A percentile compares a stretch with the other conserved stretches of the same genome.
Evolutionary conservation across 2,797 vertebrate species (phyloP).

Genomic region (Xerus rutilus): DNA sequence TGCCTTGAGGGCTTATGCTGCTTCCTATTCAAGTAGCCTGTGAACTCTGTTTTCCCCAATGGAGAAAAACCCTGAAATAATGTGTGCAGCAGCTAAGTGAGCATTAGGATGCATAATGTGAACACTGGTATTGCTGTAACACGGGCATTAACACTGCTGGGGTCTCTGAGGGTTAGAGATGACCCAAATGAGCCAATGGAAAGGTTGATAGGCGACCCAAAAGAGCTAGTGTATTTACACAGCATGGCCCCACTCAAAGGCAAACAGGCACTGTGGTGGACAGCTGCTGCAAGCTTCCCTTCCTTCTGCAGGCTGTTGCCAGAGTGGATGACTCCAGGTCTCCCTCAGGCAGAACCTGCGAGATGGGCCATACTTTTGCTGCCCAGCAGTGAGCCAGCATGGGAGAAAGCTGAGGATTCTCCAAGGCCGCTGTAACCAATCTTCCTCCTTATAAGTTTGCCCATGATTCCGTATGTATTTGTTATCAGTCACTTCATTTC

Average conservation of each 20-base stretch:
- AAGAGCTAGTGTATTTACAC: neutral
- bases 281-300: neutral
- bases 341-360: neutral
- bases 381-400: neutral
- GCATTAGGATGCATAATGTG: neutral
- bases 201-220: neutral
- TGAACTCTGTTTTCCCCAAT: neutral
- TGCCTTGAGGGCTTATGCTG: neutral
- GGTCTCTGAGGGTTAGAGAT: neutral
- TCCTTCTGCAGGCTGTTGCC: neutral
- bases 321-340: neutral
- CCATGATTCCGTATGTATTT: neutral
- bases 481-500: conserved; percentile 3
- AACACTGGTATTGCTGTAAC: neutral
- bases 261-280: neutral
- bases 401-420: neutral
- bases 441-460: neutral
- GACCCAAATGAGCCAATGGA: neutral
- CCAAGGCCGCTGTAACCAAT: neutral
- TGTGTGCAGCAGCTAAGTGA: neutral
- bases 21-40: neutral
- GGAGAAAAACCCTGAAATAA: neutral
- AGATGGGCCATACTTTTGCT: neutral
- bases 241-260: neutral
- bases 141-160: neutral